phyloP scores from a whole-genome alignment of 2,888 invertebrate genomes.

The Anarsia innoxiella region DNA sequence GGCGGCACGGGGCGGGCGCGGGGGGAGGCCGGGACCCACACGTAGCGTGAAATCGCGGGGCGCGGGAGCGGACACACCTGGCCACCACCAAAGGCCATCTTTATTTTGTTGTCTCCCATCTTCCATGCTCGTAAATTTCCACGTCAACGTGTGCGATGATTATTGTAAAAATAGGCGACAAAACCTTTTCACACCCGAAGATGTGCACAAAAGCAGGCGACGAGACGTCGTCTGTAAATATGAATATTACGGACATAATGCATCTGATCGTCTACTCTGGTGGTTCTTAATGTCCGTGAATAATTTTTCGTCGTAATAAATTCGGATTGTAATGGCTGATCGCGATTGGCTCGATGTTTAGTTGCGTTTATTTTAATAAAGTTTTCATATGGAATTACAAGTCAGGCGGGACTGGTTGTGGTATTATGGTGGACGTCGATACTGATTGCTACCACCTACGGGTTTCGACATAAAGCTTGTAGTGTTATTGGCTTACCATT shows the following conservation, averaged over 20 bases:
- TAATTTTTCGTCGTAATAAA: conserved; percentile 73
- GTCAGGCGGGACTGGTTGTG: conserved; percentile 44
- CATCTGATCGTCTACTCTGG: conserved; percentile 38
- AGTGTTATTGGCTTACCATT: conserved; percentile 43
- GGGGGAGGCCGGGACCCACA: conserved; percentile 51
- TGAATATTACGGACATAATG: conserved; percentile 41
- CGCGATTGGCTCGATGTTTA: conserved; percentile 59
- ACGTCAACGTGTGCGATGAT: conserved; percentile 72
- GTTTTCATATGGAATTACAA: conserved; percentile 40
- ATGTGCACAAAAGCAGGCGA: conserved; percentile 51
- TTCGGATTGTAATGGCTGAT: conserved; percentile 66
- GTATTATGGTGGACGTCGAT: conserved; percentile 38
- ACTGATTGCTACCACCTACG: conserved; percentile 53
- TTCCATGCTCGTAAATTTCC: conserved; percentile 73
- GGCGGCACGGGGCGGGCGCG: conserved; percentile 24
- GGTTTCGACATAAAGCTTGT: conserved; percentile 30
- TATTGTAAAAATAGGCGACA: conserved; percentile 64
- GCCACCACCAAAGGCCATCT: conserved; percentile 47
- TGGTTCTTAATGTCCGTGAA: conserved; percentile 61
- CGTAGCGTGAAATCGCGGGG: conserved; percentile 71
- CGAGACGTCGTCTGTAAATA: conserved; percentile 43
- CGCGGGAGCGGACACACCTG: conserved; percentile 64
- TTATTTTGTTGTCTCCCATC: conserved; percentile 74
- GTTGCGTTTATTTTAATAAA: conserved; percentile 56
- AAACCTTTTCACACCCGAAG: conserved; percentile 63